A percentile compares a stretch with the other conserved stretches of the same genome.
These are phyloP conservation scores for Coturnix japonica DNA, from an alignment of 2,113 vertebrate species.

Conservation along the genomic window DNA sequence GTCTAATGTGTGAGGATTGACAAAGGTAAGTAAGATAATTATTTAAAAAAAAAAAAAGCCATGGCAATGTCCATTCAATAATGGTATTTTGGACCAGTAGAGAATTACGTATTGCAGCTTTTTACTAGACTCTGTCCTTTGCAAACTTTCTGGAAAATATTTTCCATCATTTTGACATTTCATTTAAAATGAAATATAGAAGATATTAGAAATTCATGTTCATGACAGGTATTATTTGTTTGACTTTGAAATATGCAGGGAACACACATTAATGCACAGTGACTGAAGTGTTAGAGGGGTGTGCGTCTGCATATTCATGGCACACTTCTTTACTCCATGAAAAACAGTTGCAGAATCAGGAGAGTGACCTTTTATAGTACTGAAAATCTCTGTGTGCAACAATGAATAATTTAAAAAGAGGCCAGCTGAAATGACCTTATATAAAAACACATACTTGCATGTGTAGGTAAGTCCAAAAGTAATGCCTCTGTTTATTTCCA, in stretches of 20 bases:
- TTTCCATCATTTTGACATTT: slow-evolving; percentile 87
- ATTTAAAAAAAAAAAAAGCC: neutral
- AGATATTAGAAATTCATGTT: slow-evolving; percentile 83
- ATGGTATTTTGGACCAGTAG: slow-evolving; percentile 13
- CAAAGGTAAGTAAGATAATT: slow-evolving; percentile 62
- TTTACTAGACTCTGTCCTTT: slow-evolving; percentile 72
- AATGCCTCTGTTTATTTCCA: too few relatives aligned
- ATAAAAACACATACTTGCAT: too few relatives aligned
- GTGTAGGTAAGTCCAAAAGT: neutral
- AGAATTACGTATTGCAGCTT: slow-evolving; percentile 33
- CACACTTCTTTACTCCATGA: slow-evolving; percentile 46
- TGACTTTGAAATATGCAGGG: slow-evolving; percentile 84
- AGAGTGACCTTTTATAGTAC: slow-evolving; percentile 78
- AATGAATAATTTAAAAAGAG: slow-evolving; percentile 75
- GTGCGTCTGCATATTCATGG: slow-evolving; percentile 90
- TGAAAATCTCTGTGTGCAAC: slow-evolving; percentile 54
- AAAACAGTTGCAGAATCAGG: slow-evolving; percentile 52
- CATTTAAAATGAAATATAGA: slow-evolving; percentile 86
- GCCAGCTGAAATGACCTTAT: slow-evolving; percentile 33
- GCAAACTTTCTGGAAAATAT: slow-evolving; percentile 78
- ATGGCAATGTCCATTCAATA: slow-evolving; percentile 32
- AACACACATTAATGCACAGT: slow-evolving; percentile 80
- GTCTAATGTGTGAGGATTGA: slow-evolving; percentile 27
- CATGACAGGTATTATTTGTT: slow-evolving; percentile 85
- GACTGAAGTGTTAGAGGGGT: slow-evolving; percentile 72